Evolutionary conservation across 92 coral and sea anemone species (phyloP), one percentile per base, ranked within the genome.

Genomic region (Heliopora coerulea): DNA sequence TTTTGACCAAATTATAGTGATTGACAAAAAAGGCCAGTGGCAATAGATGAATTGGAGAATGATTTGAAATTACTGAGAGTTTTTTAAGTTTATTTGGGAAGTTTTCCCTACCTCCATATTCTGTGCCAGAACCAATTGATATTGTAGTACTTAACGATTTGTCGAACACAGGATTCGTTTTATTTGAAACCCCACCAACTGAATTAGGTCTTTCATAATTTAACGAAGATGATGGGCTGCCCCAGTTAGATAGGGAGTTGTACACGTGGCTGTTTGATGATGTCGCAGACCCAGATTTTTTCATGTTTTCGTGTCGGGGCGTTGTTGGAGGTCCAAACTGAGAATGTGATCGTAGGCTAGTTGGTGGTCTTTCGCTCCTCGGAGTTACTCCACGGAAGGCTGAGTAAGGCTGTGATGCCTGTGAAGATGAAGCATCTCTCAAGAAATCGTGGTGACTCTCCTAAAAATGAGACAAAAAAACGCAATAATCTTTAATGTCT

Each of bases 91-190:
- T n/a, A n/a, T n/a, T n/a, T n/a, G n/a, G n/a, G n/a, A n/a, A n/a
- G n/a, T n/a, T n/a, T n/a, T n/a, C n/a, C 74, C 26, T 44, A 67
- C 74, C 54, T 67, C 74, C 74, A 44, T 67, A 24, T 3, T 21
- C 33, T 12, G 72, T 0, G 0, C 30, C 50, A 23, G 50, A 44
- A 0, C 39, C 39, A n/a, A 35, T 31, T 20, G 72, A 65, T 2
- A 18, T 35, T 37, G 39, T 27, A 11, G 74, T 48, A 17, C 59
- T 67, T n/a, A 67, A 67, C 5, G 74, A 67, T 17, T 28, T 26
- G 21, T 67, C 74, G 48, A 44, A 67, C 0, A 67, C 37, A 0
- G 74, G 74, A 26, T 67, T 67, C 59, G 26, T 4, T 42, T 67
- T 67, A 1, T 20, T 24, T 10, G 59, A 67, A 1, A 8, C 23